Conservation (phyloP, 64 coral and sea anemone genomes). For the Astreopora myriophthalma region DNA sequence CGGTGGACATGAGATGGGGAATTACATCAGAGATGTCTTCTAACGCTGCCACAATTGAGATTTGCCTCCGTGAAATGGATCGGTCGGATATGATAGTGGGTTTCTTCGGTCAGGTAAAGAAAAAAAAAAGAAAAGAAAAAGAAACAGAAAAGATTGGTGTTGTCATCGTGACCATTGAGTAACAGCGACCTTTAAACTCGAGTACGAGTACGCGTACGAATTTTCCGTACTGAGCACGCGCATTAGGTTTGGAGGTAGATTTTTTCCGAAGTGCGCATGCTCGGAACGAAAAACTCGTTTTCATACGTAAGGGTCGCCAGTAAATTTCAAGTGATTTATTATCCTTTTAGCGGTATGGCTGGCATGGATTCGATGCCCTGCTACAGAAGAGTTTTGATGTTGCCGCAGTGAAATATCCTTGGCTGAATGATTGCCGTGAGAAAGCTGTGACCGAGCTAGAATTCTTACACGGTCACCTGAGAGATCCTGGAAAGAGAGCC, state of each 20-base stretch:
- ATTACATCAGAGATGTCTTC: slow-evolving; percentile 94
- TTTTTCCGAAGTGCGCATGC: too few species aligned
- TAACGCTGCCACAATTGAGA: slow-evolving; percentile 89
- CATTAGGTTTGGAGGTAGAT: too few species aligned
- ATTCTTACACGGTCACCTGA: slow-evolving; percentile 86
- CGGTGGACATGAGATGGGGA: slow-evolving; percentile 94
- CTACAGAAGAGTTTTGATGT: slow-evolving; percentile 91
- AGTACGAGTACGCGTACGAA: too few species aligned
- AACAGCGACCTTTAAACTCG: too few species aligned
- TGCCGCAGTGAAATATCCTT: slow-evolving; percentile 80
- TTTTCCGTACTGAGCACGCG: too few species aligned
- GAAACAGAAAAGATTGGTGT: too few species aligned
- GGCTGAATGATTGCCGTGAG: slow-evolving; percentile 81
- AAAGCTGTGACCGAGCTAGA: slow-evolving; percentile 84
- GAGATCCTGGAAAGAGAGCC: slow-evolving; percentile 75
- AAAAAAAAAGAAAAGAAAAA: too few species aligned
- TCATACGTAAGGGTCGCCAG: too few species aligned
- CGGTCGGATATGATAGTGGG: slow-evolving; percentile 95
- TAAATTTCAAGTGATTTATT: not conserved
- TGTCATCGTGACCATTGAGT: too few species aligned
- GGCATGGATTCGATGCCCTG: slow-evolving; percentile 90
- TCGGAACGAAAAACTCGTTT: too few species aligned
- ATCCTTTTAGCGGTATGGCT: slow-evolving; percentile 82
- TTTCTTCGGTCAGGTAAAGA: slow-evolving; percentile 92
- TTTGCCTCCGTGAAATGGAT: slow-evolving; percentile 95